phyloP scores from a whole-genome alignment of 2,113 vertebrate genomes.

The Arothron firmamentum region DNA sequence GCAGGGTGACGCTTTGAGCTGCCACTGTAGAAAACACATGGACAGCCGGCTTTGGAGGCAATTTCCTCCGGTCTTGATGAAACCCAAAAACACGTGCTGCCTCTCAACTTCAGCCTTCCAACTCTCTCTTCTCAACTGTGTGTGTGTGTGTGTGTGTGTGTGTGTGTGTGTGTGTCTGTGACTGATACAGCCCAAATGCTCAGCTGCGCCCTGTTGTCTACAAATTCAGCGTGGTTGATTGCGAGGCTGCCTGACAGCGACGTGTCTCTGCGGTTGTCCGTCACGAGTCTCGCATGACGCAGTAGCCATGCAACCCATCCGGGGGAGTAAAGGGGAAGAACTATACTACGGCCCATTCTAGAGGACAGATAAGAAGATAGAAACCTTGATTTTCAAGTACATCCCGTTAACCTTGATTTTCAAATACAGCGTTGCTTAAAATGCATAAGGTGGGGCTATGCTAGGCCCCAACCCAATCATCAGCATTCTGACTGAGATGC shows the following conservation, averaged over 20 bases:
- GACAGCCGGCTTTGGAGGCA: slow-evolving; percentile 37
- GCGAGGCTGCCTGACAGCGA: slow-evolving; percentile 26
- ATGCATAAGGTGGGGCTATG: slow-evolving; percentile 45
- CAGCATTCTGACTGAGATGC: slow-evolving; percentile 7
- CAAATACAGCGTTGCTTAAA: slow-evolving; percentile 38
- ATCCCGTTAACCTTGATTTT: no score
- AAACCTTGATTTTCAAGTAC: slow-evolving; percentile 11
- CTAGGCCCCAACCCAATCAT: slow-evolving; percentile 36
- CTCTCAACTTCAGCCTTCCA: slow-evolving; percentile 1
- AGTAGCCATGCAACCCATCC: neutral
- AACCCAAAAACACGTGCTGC: slow-evolving; percentile 25
- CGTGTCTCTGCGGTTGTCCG: neutral
- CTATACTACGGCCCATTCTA: slow-evolving; percentile 3
- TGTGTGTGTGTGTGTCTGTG: slow-evolving; percentile 29
- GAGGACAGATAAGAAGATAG: neutral
- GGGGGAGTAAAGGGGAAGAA: slow-evolving; percentile 10
- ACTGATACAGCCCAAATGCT: slow-evolving; percentile 20
- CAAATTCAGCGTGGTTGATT: slow-evolving; percentile 21
- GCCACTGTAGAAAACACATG: slow-evolving; percentile 16
- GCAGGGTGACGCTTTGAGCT: slow-evolving; percentile 14
- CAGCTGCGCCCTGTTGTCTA: slow-evolving; percentile 5
- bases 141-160: slow-evolving; percentile 13
- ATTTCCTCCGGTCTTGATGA: slow-evolving; percentile 48
- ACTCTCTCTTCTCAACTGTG: slow-evolving; percentile 5
- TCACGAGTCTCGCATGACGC: no score